Evolutionary conservation across 2,113 vertebrate species (phyloP), one percentile per base, ranked within the genome.

Genomic region (Nestor notabilis): DNA sequence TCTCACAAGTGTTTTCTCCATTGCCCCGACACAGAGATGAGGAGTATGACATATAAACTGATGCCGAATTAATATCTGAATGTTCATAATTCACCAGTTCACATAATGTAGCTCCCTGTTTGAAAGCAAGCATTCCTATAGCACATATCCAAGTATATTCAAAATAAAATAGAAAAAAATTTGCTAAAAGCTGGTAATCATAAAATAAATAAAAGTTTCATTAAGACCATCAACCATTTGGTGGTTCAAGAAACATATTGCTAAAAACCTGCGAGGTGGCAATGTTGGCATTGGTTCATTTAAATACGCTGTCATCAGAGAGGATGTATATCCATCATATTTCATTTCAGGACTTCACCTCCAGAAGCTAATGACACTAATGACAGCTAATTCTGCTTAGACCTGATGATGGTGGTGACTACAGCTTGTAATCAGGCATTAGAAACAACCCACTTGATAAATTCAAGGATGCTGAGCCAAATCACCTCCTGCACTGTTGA

Each of bases 331-430:
- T 84, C 76, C 29, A 44, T 85, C 74, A 49, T 82, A 79, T 64
- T 82, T 91, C 53, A 55, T 66, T 65, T 75, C 25, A 52, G 61
- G 44, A 75, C 41, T 83, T 93, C 33, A 70, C 20, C 68, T 17
- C 31, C 17, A 53, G 83, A n/a, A 84, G 70, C 68, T 93, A 60
- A 83, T 75, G 91, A 85, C 1, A 0, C 68, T 96, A 95, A 89
- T 89, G 80, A 84, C 6, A 50, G 72, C 86, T 95, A 89, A 95
- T 95, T 93, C 85, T 86, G 37, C 83, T 84, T 27, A 43, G 65
- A 33, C 55, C 60, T 79, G 93, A 78, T 87, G 91, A 35, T 84
- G 43, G 46, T 71, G 43, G 37, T 60, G 91, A 61, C 94, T 96
- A 15, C 56, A 82, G 77, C 69, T 88, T 94, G 79, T 88, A 90